These are phyloP conservation scores for Ophonus ardosiacus DNA, from an alignment of 2,888 invertebrate genomes.

Conservation along the genomic window DNA sequence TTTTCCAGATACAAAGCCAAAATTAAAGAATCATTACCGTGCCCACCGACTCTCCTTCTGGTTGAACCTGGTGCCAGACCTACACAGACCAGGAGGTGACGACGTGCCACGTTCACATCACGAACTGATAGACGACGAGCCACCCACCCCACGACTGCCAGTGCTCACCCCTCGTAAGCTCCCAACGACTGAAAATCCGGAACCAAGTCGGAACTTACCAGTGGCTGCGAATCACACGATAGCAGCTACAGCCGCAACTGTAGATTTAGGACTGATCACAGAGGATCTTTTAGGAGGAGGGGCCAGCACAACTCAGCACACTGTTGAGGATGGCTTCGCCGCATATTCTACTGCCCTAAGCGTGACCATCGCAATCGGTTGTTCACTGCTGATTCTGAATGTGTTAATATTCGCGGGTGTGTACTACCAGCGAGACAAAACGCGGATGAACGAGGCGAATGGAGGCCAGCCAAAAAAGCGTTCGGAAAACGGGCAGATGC, in stretches of 20 bases:
- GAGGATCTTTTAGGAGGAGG: constrained; percentile 73
- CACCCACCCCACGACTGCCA: constrained; percentile 78
- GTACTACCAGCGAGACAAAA: constrained; percentile 94
- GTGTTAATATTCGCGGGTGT: constrained; percentile 96
- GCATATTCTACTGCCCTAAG: constrained; percentile 94
- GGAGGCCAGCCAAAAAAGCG: constrained; percentile 82
- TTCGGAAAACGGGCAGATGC: constrained; percentile 92
- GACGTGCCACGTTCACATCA: constrained; percentile 92
- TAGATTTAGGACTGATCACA: constrained; percentile 76
- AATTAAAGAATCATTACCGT: constrained; percentile 94
- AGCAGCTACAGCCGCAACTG: constrained; percentile 71
- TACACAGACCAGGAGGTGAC: constrained; percentile 91
- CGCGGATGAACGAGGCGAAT: constrained; percentile 81
- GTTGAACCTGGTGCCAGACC: constrained; percentile 95
- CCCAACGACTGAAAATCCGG: constrained; percentile 77
- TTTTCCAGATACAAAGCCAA: constrained; percentile 89
- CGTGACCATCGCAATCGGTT: constrained; percentile 96
- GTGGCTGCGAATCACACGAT: constrained; percentile 74
- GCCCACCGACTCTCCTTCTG: constrained; percentile 96
- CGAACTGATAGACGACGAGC: constrained; percentile 86
- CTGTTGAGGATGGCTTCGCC: constrained; percentile 90
- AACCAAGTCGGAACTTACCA: constrained; percentile 72
- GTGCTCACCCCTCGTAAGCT: constrained; percentile 77
- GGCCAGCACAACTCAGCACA: constrained; percentile 77
- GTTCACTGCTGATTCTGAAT: constrained; percentile 93